Base-by-base conservation (phyloP, 2,888 invertebrate species). In the Entomobrya multifasciata region DNA sequence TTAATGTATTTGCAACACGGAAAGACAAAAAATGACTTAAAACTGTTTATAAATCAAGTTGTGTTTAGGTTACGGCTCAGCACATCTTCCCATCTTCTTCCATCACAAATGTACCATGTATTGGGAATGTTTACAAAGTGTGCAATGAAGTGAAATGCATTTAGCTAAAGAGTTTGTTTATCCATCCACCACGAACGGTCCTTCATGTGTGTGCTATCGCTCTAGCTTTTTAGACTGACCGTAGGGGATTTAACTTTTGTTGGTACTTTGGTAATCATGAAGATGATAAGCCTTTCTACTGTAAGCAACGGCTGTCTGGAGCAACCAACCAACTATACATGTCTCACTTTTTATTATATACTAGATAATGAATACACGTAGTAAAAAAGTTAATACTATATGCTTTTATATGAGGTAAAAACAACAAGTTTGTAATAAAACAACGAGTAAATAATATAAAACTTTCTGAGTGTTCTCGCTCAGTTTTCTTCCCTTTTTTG, bases 211-310 rank as follows among this genome's bases (percentile, higher is more conserved):
- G 6, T 22, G 44, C 20, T 70, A 10, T 3, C 20, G 74, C 52
- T 44, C 13, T 15, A 44, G 67, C n/a, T 30, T 49, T 27, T 27
- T 49, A 55, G 30, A 25, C 52, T 52, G 74, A 52, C 74, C 49
- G 55, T 52, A 52, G 74, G 74, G 74, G 74, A 52, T 52, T 74
- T 74, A 52, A 52, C 74, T 74, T 74, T 74, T 27, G 27, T 55
- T n/a, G 30, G 52, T 74, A 27, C 49, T 74, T 55, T n/a, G 30
- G 52, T 74, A 27, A 74, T 74, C 30, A 52, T 30, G 25, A 55
- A 52, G 52, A 49, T 17, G 74, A 30, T 74, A 36, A 30, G 27
- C 49, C 30, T 44, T 47, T 49, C n/a, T 49, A n/a, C 27, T 47
- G 70, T 44, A 62, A 60, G 6, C 27, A 25, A 60, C n/a, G 17